Evolutionary conservation across 2,888 invertebrate species (phyloP), one percentile per base, ranked within the genome.

Genomic region (Quadroppia sp.): DNA sequence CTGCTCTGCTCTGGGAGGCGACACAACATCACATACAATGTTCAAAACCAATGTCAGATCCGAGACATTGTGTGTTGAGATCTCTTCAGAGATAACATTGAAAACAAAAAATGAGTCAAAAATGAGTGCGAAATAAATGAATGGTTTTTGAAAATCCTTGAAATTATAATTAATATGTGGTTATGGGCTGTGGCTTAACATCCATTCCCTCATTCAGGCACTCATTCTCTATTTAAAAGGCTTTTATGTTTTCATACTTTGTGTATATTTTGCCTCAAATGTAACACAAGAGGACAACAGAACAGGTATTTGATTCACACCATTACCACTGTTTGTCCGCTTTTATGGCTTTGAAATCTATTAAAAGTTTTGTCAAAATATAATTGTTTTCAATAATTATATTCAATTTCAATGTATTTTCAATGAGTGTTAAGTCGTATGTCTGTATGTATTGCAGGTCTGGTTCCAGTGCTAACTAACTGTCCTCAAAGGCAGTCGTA

Each of bases 121-220:
- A 45, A 45, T 45, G 15, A 45, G 45, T 45, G 13, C 45, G 13
- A 45, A 45, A 45, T 13, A 45, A 45, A 45, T 45, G 45, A 45
- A n/a, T 45, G 17, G 45, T 45, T 45, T 45, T 45, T 45, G 45
- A 45, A 45, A 45, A 45, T 45, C 45, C 45, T 45, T 45, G 45
- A 45, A 45, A 45, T n/a, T 45, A 45, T 45, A 45, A 45, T 45
- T 45, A 45, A 45, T 45, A 13, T 45, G 45, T 45, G 15, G 45
- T 45, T 45, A 45, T 45, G 45, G 45, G 45, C n/a, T 45, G 45
- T 45, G 45, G 17, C 45, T 17, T 45, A 45, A 45, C 45, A 45
- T 45, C 17, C 13, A 7, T 45, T 40, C n/a, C 45, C 13, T 45
- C n/a, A n/a, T n/a, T 13, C 13, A 45, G 45, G n/a, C 45, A 45